Evolutionary conservation across 2,113 vertebrate genomes (phyloP), one percentile per base, ranked within the genome.

Genomic region (Gallinago media): DNA sequence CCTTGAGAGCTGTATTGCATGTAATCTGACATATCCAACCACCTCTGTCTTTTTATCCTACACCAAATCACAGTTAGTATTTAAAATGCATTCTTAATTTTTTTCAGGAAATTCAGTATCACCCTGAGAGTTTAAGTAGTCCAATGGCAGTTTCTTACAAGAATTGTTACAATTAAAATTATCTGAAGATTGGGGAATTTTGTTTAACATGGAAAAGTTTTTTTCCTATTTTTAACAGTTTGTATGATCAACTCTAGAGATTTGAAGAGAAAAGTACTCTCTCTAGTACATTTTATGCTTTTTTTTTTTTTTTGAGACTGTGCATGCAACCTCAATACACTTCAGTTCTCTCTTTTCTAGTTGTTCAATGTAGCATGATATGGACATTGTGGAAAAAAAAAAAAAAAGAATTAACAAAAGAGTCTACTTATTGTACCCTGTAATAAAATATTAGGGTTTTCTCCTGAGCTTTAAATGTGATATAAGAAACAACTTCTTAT

Each of bases 61-160:
- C 8, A 81, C 11, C 29, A 75, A 77, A 81, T 27, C 49, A 6
- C 5, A 79, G 8, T 56, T 65, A 44, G 15, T 29, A 42, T 65
- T 95, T 93, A 49, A 82, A 76, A 72, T 12, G 25, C 31, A 40
- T 87, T 59, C 66, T 91, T 94, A 75, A 62, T 22, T 29, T 82
- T 46, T 90, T 70, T 65, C 8, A 62, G 29, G 6, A 63, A 71
- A 2, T 73, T 32, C 44, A 50, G 3, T 50, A 40, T 66, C 3
- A 1, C 65, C 38, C 40, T 61, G n/a, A n/a, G 31, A 77, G 40
- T 2, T 55, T 25, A 50, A 46, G n/a, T 17, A 61, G 54, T 59
- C 13, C 44, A 85, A 8, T 26, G 29, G 19, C 6, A 54, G 16
- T 75, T 80, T 90, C n/a, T 31, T 50, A 9, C 23, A 55, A 21